These are phyloP conservation scores for Sphinx pinastri DNA, from an alignment of 2,888 invertebrate species.

Conservation along the genomic window DNA sequence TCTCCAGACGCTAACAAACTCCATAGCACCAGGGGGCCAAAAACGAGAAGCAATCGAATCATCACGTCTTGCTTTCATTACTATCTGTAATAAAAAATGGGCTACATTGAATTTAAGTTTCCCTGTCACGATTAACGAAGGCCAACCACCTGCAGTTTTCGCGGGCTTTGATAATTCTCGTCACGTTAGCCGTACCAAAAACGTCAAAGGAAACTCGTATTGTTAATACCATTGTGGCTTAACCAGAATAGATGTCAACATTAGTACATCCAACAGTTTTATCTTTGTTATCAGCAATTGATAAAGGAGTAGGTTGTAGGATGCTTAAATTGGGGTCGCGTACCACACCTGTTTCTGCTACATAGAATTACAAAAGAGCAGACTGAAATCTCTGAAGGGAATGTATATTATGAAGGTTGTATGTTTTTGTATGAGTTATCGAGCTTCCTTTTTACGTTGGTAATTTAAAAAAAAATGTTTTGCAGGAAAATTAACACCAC, in stretches of 20 bases:
- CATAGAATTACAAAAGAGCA: conserved; percentile 9
- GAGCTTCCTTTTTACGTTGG: neutral
- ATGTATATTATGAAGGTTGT: neutral
- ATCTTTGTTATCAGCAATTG: conserved; percentile 77
- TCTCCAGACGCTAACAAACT: conserved; percentile 50
- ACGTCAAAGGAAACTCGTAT: conserved; percentile 31
- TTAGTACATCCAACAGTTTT: conserved; percentile 67
- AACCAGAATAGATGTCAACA: conserved; percentile 41
- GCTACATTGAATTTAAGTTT: conserved; percentile 8
- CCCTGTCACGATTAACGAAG: conserved; percentile 3
- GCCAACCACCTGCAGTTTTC: conserved; percentile 56
- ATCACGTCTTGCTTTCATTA: conserved; percentile 71
- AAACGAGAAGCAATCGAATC: conserved; percentile 51
- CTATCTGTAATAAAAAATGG: conserved; percentile 61
- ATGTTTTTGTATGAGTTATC: neutral
- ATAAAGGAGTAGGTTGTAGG: conserved; percentile 67
- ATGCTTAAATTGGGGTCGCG: conserved; percentile 75
- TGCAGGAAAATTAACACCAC: too few relatives aligned
- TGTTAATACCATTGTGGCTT: conserved; percentile 28
- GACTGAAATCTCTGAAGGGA: neutral
- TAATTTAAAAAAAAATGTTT: too few relatives aligned
- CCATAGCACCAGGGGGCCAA: conserved; percentile 52
- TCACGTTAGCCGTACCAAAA: conserved; percentile 53
- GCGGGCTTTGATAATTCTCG: conserved; percentile 42
- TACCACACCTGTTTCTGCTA: conserved; percentile 53